phyloP scores from a whole-genome alignment of 2,888 invertebrate genomes.

The Acrobasis suavella region DNA sequence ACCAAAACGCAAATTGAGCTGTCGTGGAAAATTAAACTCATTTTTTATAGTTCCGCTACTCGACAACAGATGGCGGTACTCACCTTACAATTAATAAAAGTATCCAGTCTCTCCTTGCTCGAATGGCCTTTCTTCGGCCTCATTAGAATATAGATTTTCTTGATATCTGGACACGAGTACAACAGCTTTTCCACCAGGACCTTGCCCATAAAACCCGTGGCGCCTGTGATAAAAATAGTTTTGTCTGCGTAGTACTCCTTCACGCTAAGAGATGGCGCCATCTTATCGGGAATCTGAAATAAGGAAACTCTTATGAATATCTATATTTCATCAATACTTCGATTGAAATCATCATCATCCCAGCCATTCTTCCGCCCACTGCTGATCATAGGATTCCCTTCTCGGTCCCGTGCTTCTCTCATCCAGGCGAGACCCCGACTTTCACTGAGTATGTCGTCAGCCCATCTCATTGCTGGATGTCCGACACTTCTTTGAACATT shows the following conservation, averaged over 20 bases:
- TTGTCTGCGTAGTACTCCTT: constrained; percentile 82
- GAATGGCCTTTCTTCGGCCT: constrained; percentile 87
- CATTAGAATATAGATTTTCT: constrained; percentile 86
- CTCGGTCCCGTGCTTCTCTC: too few relatives aligned
- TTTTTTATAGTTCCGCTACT: constrained; percentile 32
- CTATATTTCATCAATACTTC: too few relatives aligned
- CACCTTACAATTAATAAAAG: constrained; percentile 77
- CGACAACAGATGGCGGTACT: constrained; percentile 49
- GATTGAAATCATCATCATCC: too few relatives aligned
- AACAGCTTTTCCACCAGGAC: constrained; percentile 90
- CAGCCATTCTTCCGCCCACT: too few relatives aligned
- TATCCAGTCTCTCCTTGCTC: constrained; percentile 83
- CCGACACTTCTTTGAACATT: too few relatives aligned
- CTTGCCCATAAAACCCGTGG: constrained; percentile 93
- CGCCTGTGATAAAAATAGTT: constrained; percentile 89
- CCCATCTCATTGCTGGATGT: too few relatives aligned
- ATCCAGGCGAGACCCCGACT: too few relatives aligned
- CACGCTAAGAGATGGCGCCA: constrained; percentile 68
- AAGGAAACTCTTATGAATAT: too few relatives aligned
- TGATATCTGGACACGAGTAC: constrained; percentile 86
- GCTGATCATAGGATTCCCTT: too few relatives aligned
- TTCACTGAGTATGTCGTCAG: too few relatives aligned
- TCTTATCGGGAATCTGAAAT: constrained; percentile 32
- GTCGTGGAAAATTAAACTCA: too few relatives aligned
- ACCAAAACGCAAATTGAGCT: too few relatives aligned